Evolutionary conservation across 2,797 vertebrate genomes (phyloP).

Genomic region (Gymnopithys bicolor): DNA sequence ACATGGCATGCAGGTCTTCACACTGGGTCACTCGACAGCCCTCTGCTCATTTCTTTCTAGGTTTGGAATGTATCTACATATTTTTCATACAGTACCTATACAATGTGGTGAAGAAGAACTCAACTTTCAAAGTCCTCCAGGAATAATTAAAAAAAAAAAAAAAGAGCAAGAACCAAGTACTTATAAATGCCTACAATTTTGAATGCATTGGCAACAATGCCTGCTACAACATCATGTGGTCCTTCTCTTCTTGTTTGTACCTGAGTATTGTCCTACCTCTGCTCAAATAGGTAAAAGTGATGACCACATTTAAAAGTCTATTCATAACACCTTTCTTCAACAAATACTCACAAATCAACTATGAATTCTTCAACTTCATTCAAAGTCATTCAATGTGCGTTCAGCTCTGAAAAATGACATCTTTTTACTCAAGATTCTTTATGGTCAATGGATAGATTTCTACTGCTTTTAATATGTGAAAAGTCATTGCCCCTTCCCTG

Average conservation of each 20-base stretch:
- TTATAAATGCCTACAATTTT: neutral
- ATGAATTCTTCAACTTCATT: neutral
- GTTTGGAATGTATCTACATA: neutral
- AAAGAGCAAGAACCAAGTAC: neutral
- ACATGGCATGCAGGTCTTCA: neutral
- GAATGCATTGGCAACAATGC: neutral
- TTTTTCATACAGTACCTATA: neutral
- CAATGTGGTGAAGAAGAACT: neutral
- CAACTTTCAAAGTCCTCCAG: neutral
- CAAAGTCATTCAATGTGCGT: neutral
- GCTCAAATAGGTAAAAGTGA: neutral
- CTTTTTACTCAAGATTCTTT: neutral
- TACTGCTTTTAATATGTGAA: neutral
- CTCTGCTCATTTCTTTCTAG: neutral
- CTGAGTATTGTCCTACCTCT: neutral
- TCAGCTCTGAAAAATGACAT: neutral
- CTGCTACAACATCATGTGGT: neutral
- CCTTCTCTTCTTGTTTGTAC: neutral
- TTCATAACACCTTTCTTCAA: neutral
- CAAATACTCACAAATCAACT: neutral
- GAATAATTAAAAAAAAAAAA: neutral
- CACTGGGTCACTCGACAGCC: neutral
- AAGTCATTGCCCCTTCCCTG: neutral
- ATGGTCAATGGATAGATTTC: neutral
- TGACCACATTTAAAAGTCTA: neutral